phyloP scores from a whole-genome alignment of 2,888 invertebrate species.

The Syritta pipiens region DNA sequence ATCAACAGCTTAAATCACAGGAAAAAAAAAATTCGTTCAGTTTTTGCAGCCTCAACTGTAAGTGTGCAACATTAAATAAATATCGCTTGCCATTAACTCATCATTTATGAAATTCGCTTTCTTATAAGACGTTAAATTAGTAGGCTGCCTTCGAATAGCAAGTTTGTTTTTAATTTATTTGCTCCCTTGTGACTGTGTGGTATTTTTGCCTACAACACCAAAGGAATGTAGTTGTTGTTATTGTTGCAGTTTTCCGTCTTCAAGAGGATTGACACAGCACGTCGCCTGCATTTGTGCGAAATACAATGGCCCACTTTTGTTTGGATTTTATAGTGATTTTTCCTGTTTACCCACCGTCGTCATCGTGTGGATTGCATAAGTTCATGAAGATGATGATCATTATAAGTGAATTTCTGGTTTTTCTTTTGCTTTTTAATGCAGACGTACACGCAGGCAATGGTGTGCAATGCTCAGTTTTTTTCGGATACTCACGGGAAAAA shows the following conservation, averaged over 20 bases:
- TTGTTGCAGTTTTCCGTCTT: background rate
- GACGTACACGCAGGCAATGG: too few species aligned
- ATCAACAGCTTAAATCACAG: background rate
- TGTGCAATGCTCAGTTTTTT: too few species aligned
- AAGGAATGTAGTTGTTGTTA: background rate
- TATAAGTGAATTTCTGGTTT: conserved; percentile 13
- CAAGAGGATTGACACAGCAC: background rate
- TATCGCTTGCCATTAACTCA: conserved; percentile 1
- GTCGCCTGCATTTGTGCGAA: conserved; percentile 11
- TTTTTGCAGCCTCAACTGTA: background rate
- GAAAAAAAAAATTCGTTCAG: too few species aligned
- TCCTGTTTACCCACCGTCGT: conserved; percentile 1
- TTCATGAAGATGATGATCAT: background rate
- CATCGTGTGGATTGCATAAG: conserved; percentile 39
- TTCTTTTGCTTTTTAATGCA: too few species aligned
- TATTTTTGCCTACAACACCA: background rate
- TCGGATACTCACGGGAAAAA: too few species aligned
- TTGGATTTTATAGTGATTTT: conserved; percentile 6
- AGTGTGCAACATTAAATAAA: background rate
- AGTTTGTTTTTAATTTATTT: conserved; percentile 23
- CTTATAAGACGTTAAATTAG: background rate
- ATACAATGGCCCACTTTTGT: conserved; percentile 30
- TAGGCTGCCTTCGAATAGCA: conserved; percentile 5
- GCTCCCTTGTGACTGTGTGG: background rate
- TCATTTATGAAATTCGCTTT: conserved; percentile 2